Base-by-base conservation (phyloP, 2,888 invertebrate genomes). In the Parapristionchus giblindavisi region DNA sequence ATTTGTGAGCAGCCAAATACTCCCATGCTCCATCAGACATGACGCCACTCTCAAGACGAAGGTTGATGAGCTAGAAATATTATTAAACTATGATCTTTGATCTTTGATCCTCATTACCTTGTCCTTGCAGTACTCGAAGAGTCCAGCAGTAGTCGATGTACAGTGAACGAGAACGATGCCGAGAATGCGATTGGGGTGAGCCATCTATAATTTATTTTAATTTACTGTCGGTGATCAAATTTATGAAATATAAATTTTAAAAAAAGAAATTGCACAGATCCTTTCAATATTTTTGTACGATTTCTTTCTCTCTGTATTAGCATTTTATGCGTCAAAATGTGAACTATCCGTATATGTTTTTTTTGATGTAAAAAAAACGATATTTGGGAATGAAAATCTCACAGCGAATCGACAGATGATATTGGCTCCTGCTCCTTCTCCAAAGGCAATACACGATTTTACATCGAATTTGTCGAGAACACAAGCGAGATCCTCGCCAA, bases 351-450 rank as follows among this genome's bases (percentile, higher is more conserved):
- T 61, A 11, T 17, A 66, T 43, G 21, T 14, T 66, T n/a, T 11
- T 29, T 29, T 17, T 5, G 14, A 3, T 40, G 32, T 60, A 32
- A 29, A 32, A 54, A n/a, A 6, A 14, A 6, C 6, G 6, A 21
- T 54, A 1, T 17, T 51, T 34, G 21, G 3, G n/a, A 34, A 32
- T 27, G 43, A 43, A 32, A 14, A 40, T 65, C 89, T 87, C 84
- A 90, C 90, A 63, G 94, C 94, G 88, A 94, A 94, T 78, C 94
- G 91, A 3, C 94, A 93, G 74, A 94, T 90, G 68, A 94, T 92
- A 89, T 94, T 94, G 77, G 94, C 94, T 0, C 94, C 94, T 2
- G 94, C 94, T 2, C 94, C 94, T 88, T 94, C 94, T 2, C 94
- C 94, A 66, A 94, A 89, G 0, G 94, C 93, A 71, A 94, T 93